Evolutionary conservation across 2,113 vertebrate genomes (phyloP).

Genomic region (Pimephales promelas): DNA sequence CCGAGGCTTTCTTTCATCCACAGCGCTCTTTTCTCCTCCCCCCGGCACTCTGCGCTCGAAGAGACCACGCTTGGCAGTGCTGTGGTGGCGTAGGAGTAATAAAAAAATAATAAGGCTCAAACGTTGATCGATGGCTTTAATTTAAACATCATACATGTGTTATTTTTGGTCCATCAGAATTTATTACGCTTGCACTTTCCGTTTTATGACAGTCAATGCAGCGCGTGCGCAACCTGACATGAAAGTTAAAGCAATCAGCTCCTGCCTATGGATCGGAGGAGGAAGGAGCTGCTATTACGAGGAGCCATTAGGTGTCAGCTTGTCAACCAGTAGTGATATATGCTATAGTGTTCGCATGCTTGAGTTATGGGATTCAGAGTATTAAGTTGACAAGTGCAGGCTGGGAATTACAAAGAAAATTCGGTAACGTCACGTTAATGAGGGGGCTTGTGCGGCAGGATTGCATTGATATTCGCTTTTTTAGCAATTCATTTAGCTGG

Average conservation of each 20-base stretch:
- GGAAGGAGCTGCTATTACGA: constrained; percentile 29
- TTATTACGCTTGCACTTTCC: constrained; percentile 21
- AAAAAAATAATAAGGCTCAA: constrained; percentile 59
- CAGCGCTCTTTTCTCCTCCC: constrained; percentile 15
- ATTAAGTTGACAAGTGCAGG: background rate
- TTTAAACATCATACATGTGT: constrained; percentile 65
- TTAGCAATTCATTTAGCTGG: background rate
- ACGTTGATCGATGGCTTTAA: constrained; percentile 69
- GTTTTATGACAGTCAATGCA: constrained; percentile 35
- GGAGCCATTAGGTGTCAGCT: constrained; percentile 3
- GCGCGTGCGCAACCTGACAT: constrained; percentile 23
- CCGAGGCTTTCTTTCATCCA: constrained; percentile 51
- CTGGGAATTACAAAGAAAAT: background rate
- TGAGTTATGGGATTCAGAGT: background rate
- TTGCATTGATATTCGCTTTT: background rate
- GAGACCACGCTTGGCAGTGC: constrained; percentile 38
- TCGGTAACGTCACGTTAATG: background rate
- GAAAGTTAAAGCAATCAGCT: constrained; percentile 30
- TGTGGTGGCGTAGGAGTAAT: constrained; percentile 47
- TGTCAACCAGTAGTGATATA: constrained; percentile 15
- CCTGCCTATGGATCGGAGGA: constrained; percentile 12
- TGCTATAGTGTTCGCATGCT: background rate
- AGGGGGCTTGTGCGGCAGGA: background rate
- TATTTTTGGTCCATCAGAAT: constrained; percentile 49
- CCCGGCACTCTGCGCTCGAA: background rate